Conservation (phyloP, 2,113 vertebrate species). For the Pygoscelis antarcticus region DNA sequence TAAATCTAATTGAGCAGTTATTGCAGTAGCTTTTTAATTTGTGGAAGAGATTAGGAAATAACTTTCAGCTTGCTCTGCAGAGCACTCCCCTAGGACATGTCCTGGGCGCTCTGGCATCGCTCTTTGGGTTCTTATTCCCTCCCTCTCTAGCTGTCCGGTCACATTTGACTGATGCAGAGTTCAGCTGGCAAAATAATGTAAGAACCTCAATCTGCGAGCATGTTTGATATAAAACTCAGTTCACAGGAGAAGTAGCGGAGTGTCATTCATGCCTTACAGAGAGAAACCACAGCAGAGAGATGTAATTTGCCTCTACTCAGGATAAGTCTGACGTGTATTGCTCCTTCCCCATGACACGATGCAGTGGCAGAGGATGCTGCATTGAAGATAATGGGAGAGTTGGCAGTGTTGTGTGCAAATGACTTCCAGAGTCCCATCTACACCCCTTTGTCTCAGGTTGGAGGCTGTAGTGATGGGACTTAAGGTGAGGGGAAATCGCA, state of each 20-base stretch:
- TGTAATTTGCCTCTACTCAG: background rate
- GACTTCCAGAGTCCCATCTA: background rate
- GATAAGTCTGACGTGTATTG: background rate
- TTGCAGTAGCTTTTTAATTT: constrained; percentile 71
- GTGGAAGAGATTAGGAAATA: constrained; percentile 70
- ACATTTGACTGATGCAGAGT: constrained; percentile 39
- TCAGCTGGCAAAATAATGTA: constrained; percentile 26
- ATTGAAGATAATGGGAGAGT: background rate
- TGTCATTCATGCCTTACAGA: background rate
- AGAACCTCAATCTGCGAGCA: background rate
- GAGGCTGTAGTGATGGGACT: background rate
- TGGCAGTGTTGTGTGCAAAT: background rate
- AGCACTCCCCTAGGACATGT: constrained; percentile 35
- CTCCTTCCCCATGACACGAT: background rate
- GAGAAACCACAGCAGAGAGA: constrained; percentile 3
- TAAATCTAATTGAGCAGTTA: constrained; percentile 71
- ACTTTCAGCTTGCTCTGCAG: constrained; percentile 62
- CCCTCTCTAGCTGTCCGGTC: constrained; percentile 28
- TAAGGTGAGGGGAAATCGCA: background rate
- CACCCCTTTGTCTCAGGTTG: background rate
- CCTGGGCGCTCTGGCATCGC: constrained; percentile 19
- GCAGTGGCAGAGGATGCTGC: background rate
- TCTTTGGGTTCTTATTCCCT: constrained; percentile 38
- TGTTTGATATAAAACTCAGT: background rate
- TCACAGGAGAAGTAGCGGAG: background rate